Percentiles rank a stretch among this genome's conserved stretches.
Conservation (phyloP, 2,888 invertebrate genomes). For the Rambutsinella grinnellia region DNA sequence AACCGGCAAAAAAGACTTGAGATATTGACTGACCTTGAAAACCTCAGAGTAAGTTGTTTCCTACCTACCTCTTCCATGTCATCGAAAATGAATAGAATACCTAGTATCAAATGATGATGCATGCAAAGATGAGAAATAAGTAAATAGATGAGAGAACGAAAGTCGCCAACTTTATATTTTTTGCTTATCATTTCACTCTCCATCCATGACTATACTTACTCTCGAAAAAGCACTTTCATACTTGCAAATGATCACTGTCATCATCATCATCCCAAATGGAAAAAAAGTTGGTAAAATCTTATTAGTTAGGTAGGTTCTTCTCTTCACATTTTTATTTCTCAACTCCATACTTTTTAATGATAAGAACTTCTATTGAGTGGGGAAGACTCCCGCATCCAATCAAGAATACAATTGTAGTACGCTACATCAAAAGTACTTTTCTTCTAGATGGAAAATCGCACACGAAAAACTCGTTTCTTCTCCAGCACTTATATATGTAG, state of each 20-base stretch:
- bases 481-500: too few species aligned
- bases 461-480: too few species aligned
- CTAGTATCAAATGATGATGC: background rate
- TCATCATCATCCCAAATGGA: too few species aligned
- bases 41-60: slow-evolving; percentile 32
- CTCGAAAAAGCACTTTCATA: background rate
- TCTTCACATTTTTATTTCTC: too few species aligned
- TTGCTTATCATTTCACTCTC: background rate
- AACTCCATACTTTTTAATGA: too few species aligned
- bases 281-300: too few species aligned
- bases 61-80: background rate
- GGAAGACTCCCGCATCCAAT: too few species aligned
- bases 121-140: background rate
- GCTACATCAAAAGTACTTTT: too few species aligned
- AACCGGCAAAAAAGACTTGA: slow-evolving; percentile 61
- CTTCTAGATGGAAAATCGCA: too few species aligned
- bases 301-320: too few species aligned
- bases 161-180: background rate
- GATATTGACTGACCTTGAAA: slow-evolving; percentile 56
- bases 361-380: too few species aligned
- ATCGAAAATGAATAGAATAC: background rate
- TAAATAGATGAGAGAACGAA: background rate
- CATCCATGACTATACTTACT: background rate
- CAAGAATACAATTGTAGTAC: too few species aligned
- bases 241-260: background rate